Evolutionary conservation across 2,888 invertebrate genomes (phyloP).

Genomic region (Cephus nigrinus): DNA sequence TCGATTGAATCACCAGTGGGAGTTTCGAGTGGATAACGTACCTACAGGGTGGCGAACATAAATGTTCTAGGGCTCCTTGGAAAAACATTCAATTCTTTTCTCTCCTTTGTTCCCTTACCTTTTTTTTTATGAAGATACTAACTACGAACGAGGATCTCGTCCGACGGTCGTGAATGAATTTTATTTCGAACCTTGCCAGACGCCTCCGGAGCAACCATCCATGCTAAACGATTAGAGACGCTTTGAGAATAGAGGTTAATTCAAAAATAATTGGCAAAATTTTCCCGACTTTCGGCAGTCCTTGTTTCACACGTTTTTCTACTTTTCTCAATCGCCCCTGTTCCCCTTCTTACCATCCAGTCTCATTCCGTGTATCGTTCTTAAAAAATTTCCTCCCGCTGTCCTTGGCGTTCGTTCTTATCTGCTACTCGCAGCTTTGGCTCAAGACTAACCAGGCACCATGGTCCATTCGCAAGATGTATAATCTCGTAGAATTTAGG

Average conservation of each 20-base stretch:
- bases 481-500: slow-evolving; percentile 46
- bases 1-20: neutral
- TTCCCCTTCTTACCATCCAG: neutral
- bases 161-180: neutral
- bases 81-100: neutral
- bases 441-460: neutral
- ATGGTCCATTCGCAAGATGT: slow-evolving; percentile 30
- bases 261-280: neutral
- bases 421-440: neutral
- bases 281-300: neutral
- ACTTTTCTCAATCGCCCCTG: neutral
- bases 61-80: neutral
- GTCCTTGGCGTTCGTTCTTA: neutral
- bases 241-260: neutral
- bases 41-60: neutral
- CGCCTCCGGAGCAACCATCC: neutral
- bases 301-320: neutral
- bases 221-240: neutral
- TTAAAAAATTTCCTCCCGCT: neutral
- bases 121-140: neutral
- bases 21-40: neutral
- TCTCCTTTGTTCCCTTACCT: neutral
- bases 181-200: neutral
- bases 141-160: neutral
- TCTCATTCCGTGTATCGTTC: neutral